Percentiles rank a stretch among this genome's conserved stretches.
Conservation (phyloP, 2,797 vertebrate genomes). For the Platyrinchus mystaceus region DNA sequence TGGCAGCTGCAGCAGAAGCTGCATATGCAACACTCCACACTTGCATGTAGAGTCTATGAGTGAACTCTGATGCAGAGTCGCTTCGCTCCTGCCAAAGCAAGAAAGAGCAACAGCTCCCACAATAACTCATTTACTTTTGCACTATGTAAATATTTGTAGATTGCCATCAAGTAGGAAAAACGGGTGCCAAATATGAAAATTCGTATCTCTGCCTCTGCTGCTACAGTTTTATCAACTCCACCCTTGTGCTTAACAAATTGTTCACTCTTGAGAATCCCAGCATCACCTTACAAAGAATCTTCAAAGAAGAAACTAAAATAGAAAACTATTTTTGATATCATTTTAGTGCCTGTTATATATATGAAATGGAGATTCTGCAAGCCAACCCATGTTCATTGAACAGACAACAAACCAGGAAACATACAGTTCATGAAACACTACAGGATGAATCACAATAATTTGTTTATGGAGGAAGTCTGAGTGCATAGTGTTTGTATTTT, state of each 20-base stretch:
- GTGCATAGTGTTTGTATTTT: neutral
- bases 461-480: conserved; percentile 59
- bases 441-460: conserved; percentile 46
- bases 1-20: conserved; percentile 5
- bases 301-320: conserved; percentile 15
- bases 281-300: neutral
- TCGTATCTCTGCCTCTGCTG: neutral
- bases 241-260: neutral
- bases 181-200: conserved; percentile 41
- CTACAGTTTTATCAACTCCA: conserved; percentile 25
- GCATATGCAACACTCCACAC: neutral
- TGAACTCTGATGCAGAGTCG: neutral
- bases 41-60: neutral
- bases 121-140: conserved; percentile 11
- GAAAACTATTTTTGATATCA: neutral
- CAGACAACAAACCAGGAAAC: neutral
- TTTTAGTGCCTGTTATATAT: neutral
- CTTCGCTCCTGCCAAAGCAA: neutral
- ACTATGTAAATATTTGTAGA: conserved; percentile 51
- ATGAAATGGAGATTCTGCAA: neutral
- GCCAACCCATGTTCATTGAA: neutral
- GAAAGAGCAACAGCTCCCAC: conserved; percentile 21
- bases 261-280: neutral
- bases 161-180: conserved; percentile 12
- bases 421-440: neutral